phyloP scores from a whole-genome alignment of 2,113 vertebrate species.

The Stictonetta naevosa region DNA sequence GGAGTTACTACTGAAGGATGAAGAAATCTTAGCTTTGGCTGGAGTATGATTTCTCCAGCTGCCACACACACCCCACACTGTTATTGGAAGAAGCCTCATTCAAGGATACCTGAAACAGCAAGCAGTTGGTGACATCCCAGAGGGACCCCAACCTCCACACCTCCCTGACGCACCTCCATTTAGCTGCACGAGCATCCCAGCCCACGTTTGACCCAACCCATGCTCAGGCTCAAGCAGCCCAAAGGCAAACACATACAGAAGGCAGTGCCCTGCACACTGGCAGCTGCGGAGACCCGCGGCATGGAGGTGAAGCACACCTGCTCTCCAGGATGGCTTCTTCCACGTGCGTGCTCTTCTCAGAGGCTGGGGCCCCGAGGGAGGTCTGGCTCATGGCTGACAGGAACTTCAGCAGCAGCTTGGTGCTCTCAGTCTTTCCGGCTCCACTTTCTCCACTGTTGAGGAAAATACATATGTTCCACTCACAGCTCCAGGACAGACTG shows the following conservation, averaged over 20 bases:
- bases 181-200: neutral
- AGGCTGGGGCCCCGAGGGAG: constrained; percentile 74
- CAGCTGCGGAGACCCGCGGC: neutral
- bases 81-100: neutral
- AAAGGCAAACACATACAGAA: neutral
- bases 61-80: accelerated
- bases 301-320: constrained; percentile 75
- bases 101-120: neutral
- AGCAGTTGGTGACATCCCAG: accelerated
- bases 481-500: neutral
- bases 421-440: constrained; percentile 94
- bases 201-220: neutral
- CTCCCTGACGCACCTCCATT: neutral
- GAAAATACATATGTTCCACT: neutral
- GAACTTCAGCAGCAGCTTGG: constrained; percentile 90
- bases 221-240: accelerated
- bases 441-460: constrained; percentile 88
- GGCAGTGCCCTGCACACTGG: neutral
- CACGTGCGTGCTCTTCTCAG: constrained; percentile 83
- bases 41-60: neutral
- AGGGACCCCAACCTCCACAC: accelerated
- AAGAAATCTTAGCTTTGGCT: neutral
- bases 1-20: neutral
- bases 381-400: constrained; percentile 91
- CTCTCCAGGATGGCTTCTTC: constrained; percentile 92